phyloP scores from a whole-genome alignment of 2,113 vertebrate genomes.

The Clupea harengus region DNA sequence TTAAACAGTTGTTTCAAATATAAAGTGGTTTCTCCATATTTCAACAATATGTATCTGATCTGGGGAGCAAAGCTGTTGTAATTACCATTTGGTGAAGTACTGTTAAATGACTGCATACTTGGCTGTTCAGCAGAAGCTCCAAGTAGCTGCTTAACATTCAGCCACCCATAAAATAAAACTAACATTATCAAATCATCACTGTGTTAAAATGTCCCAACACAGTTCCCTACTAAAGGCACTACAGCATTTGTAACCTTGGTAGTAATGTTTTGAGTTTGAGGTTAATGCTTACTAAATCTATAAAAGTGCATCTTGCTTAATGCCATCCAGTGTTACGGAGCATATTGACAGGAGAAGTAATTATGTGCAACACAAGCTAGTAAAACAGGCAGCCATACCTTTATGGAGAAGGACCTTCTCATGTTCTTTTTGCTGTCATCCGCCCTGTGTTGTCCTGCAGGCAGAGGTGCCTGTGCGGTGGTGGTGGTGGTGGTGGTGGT shows the following conservation, averaged over 20 bases:
- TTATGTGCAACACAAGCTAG: neutral
- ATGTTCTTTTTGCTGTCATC: slow-evolving; percentile 51
- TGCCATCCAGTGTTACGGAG: neutral
- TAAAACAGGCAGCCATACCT: slow-evolving; percentile 70
- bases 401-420: slow-evolving; percentile 76
- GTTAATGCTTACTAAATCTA: neutral
- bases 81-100: too few species aligned
- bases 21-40: neutral
- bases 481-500: slow-evolving; percentile 3
- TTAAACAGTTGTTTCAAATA: neutral
- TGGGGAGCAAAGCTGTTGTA: neutral
- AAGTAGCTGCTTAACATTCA: neutral
- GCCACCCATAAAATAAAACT: neutral
- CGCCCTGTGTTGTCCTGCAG: slow-evolving; percentile 29
- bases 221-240: neutral
- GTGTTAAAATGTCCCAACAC: neutral
- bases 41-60: neutral
- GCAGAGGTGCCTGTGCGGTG: slow-evolving; percentile 27
- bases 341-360: neutral
- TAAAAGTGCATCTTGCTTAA: neutral
- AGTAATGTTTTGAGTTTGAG: neutral
- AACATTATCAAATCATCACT: neutral
- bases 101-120: neutral
- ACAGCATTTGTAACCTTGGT: neutral
- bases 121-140: neutral